Percentiles rank a stretch among this genome's conserved stretches.
phyloP scores from a whole-genome alignment of 2,888 invertebrate genomes.

The Junonia oenone region DNA sequence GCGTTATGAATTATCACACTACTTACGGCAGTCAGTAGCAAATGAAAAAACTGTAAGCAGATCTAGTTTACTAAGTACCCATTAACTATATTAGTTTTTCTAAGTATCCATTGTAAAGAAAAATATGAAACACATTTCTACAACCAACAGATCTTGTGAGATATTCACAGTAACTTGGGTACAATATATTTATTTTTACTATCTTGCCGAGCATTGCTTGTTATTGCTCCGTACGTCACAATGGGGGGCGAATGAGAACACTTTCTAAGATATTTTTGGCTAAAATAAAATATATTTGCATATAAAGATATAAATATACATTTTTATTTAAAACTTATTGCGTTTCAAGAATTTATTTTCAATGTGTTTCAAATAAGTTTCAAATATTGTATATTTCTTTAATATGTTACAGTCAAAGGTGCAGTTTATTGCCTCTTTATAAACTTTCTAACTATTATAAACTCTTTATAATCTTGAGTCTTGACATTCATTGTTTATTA shows the following conservation, averaged over 20 bases:
- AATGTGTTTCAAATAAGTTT: too few species aligned
- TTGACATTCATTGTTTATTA: too few species aligned
- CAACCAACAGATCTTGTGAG: constrained; percentile 29
- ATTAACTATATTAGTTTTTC: too few species aligned
- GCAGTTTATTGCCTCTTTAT: too few species aligned
- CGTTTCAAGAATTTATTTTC: not conserved
- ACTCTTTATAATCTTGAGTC: too few species aligned
- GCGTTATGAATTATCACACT: too few species aligned
- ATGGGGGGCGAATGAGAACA: constrained; percentile 31
- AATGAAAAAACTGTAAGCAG: too few species aligned
- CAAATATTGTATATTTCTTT: not conserved
- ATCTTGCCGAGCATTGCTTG: constrained; percentile 52
- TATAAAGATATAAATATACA: constrained; percentile 6
- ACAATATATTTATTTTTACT: constrained; percentile 53
- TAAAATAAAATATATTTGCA: not conserved
- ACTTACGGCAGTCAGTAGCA: too few species aligned
- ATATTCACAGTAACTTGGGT: constrained; percentile 33
- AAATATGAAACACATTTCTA: not conserved
- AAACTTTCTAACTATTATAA: too few species aligned
- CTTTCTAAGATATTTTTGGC: not conserved
- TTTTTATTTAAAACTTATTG: not conserved
- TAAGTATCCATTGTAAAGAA: too few species aligned
- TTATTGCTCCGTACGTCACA: constrained; percentile 44
- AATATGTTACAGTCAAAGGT: not conserved
- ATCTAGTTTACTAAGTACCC: too few species aligned